Percentiles rank a stretch among this genome's conserved stretches.
These are phyloP conservation scores for Cotesia glomerata DNA, from an alignment of 1,140 invertebrate genomes.

Conservation along the genomic window DNA sequence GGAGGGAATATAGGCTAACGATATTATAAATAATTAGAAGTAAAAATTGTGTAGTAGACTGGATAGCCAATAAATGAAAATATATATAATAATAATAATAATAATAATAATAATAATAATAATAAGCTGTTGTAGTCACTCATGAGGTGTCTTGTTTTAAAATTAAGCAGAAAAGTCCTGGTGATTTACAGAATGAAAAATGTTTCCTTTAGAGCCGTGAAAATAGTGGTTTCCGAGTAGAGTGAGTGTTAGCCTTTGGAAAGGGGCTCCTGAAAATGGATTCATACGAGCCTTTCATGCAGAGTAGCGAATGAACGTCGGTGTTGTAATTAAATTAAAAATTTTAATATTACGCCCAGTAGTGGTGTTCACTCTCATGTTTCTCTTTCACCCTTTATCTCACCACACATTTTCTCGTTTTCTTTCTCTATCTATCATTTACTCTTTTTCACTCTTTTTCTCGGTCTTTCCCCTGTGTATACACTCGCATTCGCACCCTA, in stretches of 20 bases:
- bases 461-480: not conserved
- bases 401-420: not conserved
- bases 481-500: not conserved
- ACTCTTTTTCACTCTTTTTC: not conserved
- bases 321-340: slow-evolving; percentile 31
- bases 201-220: slow-evolving; percentile 13
- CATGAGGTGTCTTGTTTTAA: not conserved
- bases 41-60: too few relatives aligned
- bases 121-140: too few relatives aligned
- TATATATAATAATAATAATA: too few relatives aligned
- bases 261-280: slow-evolving; percentile 16
- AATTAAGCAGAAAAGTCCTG: not conserved
- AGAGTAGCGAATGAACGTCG: slow-evolving; percentile 21
- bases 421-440: too few relatives aligned
- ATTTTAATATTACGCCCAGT: slow-evolving; percentile 23
- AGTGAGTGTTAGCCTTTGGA: not conserved
- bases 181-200: not conserved
- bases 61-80: too few relatives aligned
- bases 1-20: too few relatives aligned
- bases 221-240: slow-evolving; percentile 13
- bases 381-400: not conserved
- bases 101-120: too few relatives aligned
- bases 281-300: slow-evolving; percentile 27
- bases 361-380: slow-evolving; percentile 2
- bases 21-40: too few relatives aligned